phyloP scores from a whole-genome alignment of 2,888 invertebrate species.

The Caenorhabditis macrosperma region DNA sequence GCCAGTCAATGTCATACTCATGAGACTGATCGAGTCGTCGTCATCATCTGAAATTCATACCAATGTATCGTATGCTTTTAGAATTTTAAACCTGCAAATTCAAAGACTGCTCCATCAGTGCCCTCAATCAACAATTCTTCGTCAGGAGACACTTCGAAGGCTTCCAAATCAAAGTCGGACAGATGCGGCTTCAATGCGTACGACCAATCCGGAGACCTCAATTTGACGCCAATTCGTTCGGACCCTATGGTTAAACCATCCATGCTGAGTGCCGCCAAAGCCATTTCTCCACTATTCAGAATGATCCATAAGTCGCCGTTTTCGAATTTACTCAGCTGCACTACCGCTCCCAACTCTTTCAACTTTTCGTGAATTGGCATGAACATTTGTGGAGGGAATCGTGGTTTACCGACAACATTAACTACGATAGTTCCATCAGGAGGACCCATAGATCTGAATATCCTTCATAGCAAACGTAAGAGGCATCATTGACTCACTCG shows the following conservation, averaged over 20 bases:
- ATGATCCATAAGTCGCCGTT: constrained; percentile 93
- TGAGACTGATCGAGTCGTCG: constrained; percentile 52
- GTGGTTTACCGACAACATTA: constrained; percentile 75
- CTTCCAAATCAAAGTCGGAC: constrained; percentile 41
- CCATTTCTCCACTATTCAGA: constrained; percentile 91
- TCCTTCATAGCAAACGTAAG: background rate
- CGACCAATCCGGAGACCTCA: constrained; percentile 70
- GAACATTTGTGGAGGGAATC: constrained; percentile 72
- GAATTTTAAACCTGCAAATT: constrained; percentile 61
- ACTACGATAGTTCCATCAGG: constrained; percentile 95
- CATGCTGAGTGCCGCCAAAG: constrained; percentile 84
- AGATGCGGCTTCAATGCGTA: constrained; percentile 58
- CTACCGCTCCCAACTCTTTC: constrained; percentile 70
- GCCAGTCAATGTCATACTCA: constrained; percentile 22
- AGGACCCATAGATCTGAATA: constrained; percentile 86
- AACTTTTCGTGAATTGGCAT: constrained; percentile 73
- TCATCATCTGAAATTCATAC: constrained; percentile 57
- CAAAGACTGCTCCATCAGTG: constrained; percentile 43
- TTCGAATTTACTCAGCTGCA: constrained; percentile 84
- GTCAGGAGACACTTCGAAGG: constrained; percentile 45
- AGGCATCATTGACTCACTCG: constrained; percentile 52
- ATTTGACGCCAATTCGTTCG: constrained; percentile 63
- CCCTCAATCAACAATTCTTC: constrained; percentile 41
- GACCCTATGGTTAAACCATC: constrained; percentile 76
- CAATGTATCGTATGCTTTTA: too few relatives aligned